Evolutionary conservation across 2,113 vertebrate genomes (phyloP).

Genomic region (Campylorhamphus procurvoides): DNA sequence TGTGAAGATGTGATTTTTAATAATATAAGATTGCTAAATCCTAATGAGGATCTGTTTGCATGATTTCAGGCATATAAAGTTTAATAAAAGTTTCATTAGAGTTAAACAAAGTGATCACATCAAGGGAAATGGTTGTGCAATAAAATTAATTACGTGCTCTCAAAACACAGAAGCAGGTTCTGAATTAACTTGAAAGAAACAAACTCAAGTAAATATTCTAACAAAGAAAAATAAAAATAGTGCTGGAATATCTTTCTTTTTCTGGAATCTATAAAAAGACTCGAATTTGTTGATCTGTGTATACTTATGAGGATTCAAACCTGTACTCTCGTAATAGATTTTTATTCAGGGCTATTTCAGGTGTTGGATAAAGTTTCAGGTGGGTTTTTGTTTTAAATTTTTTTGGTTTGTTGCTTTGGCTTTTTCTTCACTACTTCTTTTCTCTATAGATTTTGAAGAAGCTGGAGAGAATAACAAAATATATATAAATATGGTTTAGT

Average conservation of each 20-base stretch:
- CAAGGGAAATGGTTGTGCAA: background rate
- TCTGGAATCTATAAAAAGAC: background rate
- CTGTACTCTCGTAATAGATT: background rate
- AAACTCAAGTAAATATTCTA: background rate
- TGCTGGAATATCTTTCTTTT: background rate
- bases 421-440: background rate
- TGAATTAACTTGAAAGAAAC: background rate
- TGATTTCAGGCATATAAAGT: background rate
- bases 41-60: background rate
- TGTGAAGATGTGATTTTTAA: background rate
- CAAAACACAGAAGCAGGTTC: background rate
- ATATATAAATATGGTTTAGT: background rate
- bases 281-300: background rate
- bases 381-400: background rate
- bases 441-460: background rate
- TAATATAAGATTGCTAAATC: background rate
- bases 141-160: background rate
- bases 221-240: background rate
- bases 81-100: constrained; percentile 6
- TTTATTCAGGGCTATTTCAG: background rate
- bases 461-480: background rate
- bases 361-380: background rate
- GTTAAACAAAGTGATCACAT: constrained; percentile 12
- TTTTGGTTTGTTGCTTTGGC: background rate
- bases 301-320: background rate